Percentiles rank a stretch among this genome's conserved stretches.
Evolutionary conservation across 2,888 invertebrate genomes (phyloP).

Genomic region (Pharmacophagus antenor): DNA sequence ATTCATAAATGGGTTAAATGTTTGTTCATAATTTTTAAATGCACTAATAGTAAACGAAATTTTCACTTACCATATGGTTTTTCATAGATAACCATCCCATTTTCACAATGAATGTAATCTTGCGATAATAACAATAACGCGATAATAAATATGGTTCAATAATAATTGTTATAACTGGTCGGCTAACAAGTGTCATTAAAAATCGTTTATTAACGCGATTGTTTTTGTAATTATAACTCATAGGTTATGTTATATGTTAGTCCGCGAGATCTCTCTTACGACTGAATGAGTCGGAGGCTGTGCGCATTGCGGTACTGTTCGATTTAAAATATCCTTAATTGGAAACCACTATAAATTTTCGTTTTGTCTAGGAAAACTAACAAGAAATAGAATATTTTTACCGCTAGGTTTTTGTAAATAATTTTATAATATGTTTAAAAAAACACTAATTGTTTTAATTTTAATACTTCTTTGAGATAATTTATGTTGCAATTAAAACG

Average conservation of each 20-base stretch:
- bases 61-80: constrained; percentile 72
- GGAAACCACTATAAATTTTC: background rate
- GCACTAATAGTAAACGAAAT: background rate
- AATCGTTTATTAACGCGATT: background rate
- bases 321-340: constrained; percentile 48
- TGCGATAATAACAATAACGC: too few species aligned
- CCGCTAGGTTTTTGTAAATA: background rate
- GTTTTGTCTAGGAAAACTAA: background rate
- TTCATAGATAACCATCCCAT: constrained; percentile 80
- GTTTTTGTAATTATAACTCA: constrained; percentile 24
- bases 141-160: constrained; percentile 54
- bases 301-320: constrained; percentile 76
- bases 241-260: constrained; percentile 74
- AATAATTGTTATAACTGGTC: constrained; percentile 37
- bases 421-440: background rate
- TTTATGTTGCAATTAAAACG: background rate
- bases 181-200: constrained; percentile 27
- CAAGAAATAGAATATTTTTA: background rate
- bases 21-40: background rate
- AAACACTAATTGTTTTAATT: background rate
- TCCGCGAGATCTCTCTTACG: constrained; percentile 66
- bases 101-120: constrained; percentile 60
- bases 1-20: background rate
- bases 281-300: constrained; percentile 72
- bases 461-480: background rate